A percentile compares a stretch with the other conserved stretches of the same genome.
Evolutionary conservation across 2,888 invertebrate genomes (phyloP).

Genomic region (Plebejus anna): DNA sequence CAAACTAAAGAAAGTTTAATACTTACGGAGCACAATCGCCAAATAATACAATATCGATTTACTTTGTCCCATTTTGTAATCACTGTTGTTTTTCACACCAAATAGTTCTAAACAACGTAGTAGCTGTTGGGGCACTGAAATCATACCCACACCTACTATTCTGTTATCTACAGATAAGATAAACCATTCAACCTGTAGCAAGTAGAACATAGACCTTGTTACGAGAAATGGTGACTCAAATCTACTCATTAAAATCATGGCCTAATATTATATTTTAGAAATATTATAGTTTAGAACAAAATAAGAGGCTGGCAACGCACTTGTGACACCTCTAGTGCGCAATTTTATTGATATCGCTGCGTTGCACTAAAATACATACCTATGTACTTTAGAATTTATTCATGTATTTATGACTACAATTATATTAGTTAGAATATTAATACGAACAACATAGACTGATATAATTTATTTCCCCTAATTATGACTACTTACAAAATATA

Average conservation of each 20-base stretch:
- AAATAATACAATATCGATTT: conserved; percentile 71
- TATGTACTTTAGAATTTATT: no score
- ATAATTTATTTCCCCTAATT: conserved; percentile 9
- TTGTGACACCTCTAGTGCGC: background rate
- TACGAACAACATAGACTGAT: background rate
- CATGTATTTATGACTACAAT: background rate
- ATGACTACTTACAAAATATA: conserved; percentile 3
- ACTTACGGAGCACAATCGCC: conserved; percentile 75
- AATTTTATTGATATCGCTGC: background rate
- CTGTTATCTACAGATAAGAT: conserved; percentile 24
- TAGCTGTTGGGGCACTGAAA: background rate
- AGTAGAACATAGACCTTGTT: background rate
- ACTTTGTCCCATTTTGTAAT: conserved; percentile 61
- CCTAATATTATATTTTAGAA: no score
- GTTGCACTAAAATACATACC: no score
- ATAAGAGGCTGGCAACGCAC: background rate
- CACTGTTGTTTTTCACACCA: conserved; percentile 33
- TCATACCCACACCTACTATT: background rate
- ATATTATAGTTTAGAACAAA: background rate
- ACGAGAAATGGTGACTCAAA: background rate
- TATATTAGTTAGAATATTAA: background rate
- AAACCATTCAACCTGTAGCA: conserved; percentile 28
- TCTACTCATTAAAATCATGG: background rate
- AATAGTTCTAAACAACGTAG: conserved; percentile 6
- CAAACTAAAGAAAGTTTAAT: background rate